Base-by-base conservation (phyloP, 2,797 vertebrate species). In the Octomys mimax region DNA sequence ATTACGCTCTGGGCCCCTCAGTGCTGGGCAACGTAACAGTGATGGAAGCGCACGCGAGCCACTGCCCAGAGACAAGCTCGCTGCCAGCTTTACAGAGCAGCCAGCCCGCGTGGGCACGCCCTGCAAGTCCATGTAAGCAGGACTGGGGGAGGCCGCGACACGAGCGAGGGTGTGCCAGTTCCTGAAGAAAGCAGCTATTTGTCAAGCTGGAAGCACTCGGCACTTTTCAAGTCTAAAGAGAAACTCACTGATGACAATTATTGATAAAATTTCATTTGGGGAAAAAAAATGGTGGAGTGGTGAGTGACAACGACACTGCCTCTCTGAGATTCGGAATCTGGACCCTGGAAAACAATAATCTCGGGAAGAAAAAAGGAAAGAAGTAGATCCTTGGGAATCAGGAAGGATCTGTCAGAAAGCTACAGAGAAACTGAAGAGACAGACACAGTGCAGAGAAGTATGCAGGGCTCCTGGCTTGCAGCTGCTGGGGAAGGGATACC, bases 211-310 rank as follows among this genome's bases (percentile, higher is more conserved):
- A 87, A 54, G 46, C 61, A 61, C 66, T 39, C 31, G 85, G 33
- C 59, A 92, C 46, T 70, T 88, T 77, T 95, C 68, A 81, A 70
- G 28, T 66, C 68, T 87, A 10, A 70, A 80, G 70, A 90, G 93
- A 21, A 39, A 88, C 79, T 77, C 42, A 73, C 21, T 92, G 82
- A n/a, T 79, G 62, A 87, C 33, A 54, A 88, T 68, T 87, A 78
- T 5, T 70, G 68, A 80, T 89, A 90, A 81, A 18, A 26, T 73
- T 93, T 92, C 75, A 81, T 84, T 61, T 7, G 22, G 19, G 24
- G 39, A 22, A 12, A 26, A 73, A 73, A 73, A 26, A 39, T 39
- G 36, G 39, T 46, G 24, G 24, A 31, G 73, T 49, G 14, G 42
- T 77, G 13, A 31, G 70, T 4, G 42, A 22, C 21, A 39, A 21